Conservation (phyloP, 2,797 vertebrate species). For the Danio kyathit region DNA sequence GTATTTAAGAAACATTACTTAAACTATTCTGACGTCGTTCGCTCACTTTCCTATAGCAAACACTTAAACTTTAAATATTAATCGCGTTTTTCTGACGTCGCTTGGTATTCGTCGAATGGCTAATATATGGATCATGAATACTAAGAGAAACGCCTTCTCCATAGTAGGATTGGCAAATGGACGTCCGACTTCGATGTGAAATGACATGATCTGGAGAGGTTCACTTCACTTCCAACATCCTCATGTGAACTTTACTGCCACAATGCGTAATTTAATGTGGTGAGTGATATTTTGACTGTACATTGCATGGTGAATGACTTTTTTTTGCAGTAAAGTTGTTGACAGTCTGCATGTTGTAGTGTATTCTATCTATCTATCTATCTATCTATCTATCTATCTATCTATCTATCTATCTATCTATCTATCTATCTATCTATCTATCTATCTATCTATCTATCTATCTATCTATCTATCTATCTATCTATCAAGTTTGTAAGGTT, state of each 20-base stretch:
- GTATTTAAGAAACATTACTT: neutral
- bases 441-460: neutral
- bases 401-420: slow-evolving; percentile 33
- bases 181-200: slow-evolving; percentile 65
- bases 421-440: slow-evolving; percentile 12
- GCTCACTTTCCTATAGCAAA: neutral
- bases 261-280: slow-evolving; percentile 67
- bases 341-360: neutral
- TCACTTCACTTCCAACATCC: slow-evolving; percentile 62
- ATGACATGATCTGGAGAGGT: slow-evolving; percentile 51
- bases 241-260: slow-evolving; percentile 71
- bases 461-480: neutral
- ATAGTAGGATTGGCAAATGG: neutral
- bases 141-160: neutral
- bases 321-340: slow-evolving; percentile 11
- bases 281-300: slow-evolving; percentile 57
- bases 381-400: neutral
- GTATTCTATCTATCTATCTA: neutral
- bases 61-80: neutral
- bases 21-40: neutral
- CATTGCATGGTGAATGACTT: neutral
- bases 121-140: slow-evolving; percentile 27
- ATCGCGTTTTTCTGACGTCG: neutral
- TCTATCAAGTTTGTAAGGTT: neutral
- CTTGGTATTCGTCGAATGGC: neutral